These are phyloP conservation scores for Eurytoma californica DNA, from an alignment of 2,888 invertebrate genomes.

Conservation along the genomic window DNA sequence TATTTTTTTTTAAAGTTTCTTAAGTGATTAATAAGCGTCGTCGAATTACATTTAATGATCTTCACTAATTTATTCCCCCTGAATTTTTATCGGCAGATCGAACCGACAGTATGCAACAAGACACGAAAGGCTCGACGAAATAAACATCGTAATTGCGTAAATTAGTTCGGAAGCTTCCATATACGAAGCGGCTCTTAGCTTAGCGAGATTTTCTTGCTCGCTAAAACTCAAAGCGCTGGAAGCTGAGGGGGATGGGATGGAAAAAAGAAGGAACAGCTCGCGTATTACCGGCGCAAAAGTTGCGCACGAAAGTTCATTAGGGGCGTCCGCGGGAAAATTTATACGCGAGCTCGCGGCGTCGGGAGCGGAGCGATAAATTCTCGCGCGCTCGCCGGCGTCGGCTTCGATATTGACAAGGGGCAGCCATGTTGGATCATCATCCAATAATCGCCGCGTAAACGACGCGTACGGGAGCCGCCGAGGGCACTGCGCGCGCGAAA, in stretches of 20 bases:
- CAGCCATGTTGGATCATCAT: slow-evolving; percentile 29
- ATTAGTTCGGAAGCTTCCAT: slow-evolving; percentile 23
- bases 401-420: slow-evolving; percentile 24
- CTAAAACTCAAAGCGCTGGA: not conserved
- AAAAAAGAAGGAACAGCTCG: not conserved
- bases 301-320: slow-evolving; percentile 38
- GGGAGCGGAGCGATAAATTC: slow-evolving; percentile 30
- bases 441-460: slow-evolving; percentile 9
- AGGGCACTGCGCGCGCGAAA: not conserved
- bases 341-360: slow-evolving; percentile 1
- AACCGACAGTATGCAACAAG: too few relatives aligned
- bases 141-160: slow-evolving; percentile 40
- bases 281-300: slow-evolving; percentile 15
- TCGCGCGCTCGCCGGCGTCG: slow-evolving; percentile 1
- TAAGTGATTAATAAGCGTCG: too few relatives aligned
- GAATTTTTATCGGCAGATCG: too few relatives aligned
- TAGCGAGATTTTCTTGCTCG: not conserved
- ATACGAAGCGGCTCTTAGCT: slow-evolving; percentile 7
- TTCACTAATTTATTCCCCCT: too few relatives aligned
- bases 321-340: slow-evolving; percentile 39
- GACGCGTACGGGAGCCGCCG: slow-evolving; percentile 13
- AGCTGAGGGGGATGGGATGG: not conserved
- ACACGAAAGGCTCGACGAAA: not conserved
- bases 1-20: too few relatives aligned
- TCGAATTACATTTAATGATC: too few relatives aligned